Base-by-base conservation (phyloP, 2,888 invertebrate species). In the Homarus gammarus region DNA sequence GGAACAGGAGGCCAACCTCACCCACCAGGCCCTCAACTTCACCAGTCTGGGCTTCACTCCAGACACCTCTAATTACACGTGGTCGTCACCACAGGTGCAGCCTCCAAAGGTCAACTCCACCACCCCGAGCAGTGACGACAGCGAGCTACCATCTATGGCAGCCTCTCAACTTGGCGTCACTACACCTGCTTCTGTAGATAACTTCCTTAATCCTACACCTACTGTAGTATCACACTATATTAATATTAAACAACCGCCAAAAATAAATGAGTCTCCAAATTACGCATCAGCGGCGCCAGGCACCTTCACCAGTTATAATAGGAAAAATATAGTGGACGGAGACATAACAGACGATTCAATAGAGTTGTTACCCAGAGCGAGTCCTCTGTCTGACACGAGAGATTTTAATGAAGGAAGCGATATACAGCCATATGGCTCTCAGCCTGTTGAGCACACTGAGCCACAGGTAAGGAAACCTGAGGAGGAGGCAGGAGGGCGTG, bases 1-100 rank as follows among this genome's bases (percentile, higher is more conserved):
- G 51, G 70, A 83, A 1, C 75, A 83, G 36, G 38, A 83, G 31
- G 68, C 64, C 77, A 77, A 75, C 75, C 31, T 83, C 18, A 77
- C 77, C 18, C 27, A 40, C 38, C 22, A 56, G 36, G 56, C 12
- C 18, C 22, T 56, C 75, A 73, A 75, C 40, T n/a, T 75, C 38
- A 73, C 75, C 22, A 56, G 49, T 5, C 5, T 56, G 51, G 31
- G 49, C n/a, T 49, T 49, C 27, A 22, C 27, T 31, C 51, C n/a
- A 0, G 12, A 1, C 12, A n/a, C 33, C 81, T 38, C 27, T 1
- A 64, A 81, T 18, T 27, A 12, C 5, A 15, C 56, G n/a, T 36
- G 49, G 77, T 49, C 18, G 33, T 31, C 27, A 12, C 44, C 44
- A 1, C 49, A 77, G 27, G 3, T 6, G 18, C 51, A 8, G 27